Conservation (phyloP, 2,888 invertebrate genomes). For the Bembecia ichneumoniformis region DNA sequence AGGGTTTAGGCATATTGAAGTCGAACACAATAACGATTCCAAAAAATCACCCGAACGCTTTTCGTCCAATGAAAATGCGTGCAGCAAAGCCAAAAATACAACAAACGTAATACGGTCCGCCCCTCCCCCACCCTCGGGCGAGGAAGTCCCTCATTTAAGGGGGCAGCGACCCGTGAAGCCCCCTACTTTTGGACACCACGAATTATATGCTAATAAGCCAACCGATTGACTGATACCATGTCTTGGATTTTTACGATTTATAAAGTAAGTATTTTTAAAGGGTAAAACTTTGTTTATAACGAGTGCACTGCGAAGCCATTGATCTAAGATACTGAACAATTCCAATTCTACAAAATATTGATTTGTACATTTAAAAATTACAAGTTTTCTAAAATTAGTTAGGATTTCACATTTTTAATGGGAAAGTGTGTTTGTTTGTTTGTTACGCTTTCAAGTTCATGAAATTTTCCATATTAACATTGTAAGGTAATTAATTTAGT, state of each 20-base stretch:
- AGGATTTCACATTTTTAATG: too few relatives aligned
- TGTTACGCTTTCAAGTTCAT: too few relatives aligned
- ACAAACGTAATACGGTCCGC: constrained; percentile 26
- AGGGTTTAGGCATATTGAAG: background rate
- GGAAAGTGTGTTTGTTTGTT: too few relatives aligned
- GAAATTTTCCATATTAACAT: too few relatives aligned
- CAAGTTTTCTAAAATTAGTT: too few relatives aligned
- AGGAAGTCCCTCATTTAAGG: constrained; percentile 67
- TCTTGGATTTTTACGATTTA: constrained; percentile 27
- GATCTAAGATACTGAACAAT: too few relatives aligned
- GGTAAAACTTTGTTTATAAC: background rate
- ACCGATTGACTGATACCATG: constrained; percentile 43
- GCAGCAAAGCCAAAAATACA: constrained; percentile 22
- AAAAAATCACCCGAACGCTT: constrained; percentile 24
- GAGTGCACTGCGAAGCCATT: too few relatives aligned
- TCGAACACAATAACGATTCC: background rate
- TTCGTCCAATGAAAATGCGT: constrained; percentile 36
- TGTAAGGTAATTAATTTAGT: too few relatives aligned
- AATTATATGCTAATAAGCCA: constrained; percentile 68
- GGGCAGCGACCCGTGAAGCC: constrained; percentile 65
- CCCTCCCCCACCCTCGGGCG: constrained; percentile 49
- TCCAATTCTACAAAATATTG: too few relatives aligned
- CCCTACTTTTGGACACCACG: constrained; percentile 49
- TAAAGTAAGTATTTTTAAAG: constrained; percentile 11
- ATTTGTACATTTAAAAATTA: too few relatives aligned